Percentiles rank a stretch among this genome's conserved stretches.
These are phyloP conservation scores for Dreissena rostriformis DNA, from an alignment of 1,140 invertebrate species.

Conservation along the genomic window DNA sequence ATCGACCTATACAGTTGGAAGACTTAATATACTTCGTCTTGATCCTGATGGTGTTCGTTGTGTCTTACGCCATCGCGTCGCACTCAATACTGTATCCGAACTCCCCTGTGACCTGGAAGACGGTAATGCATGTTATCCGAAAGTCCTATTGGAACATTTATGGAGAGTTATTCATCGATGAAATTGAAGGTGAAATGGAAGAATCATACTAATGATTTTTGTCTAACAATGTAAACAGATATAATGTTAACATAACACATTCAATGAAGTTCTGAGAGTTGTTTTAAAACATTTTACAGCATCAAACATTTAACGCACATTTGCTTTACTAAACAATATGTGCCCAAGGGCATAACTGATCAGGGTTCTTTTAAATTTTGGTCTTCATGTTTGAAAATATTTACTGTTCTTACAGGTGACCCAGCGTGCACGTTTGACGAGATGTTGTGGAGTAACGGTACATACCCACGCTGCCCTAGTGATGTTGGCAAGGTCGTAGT, in stretches of 20 bases:
- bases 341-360: not conserved
- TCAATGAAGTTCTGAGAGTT: not conserved
- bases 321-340: not conserved
- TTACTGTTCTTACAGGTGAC: too few relatives aligned
- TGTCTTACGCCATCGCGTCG: slow-evolving; percentile 81
- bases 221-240: too few relatives aligned
- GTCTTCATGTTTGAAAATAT: not conserved
- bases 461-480: too few relatives aligned
- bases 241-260: not conserved
- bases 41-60: slow-evolving; percentile 82
- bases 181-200: slow-evolving; percentile 77
- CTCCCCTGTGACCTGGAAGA: slow-evolving; percentile 65
- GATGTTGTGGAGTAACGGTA: too few relatives aligned
- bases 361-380: not conserved
- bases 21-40: slow-evolving; percentile 82
- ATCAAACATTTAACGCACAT: not conserved
- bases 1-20: slow-evolving; percentile 75
- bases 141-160: slow-evolving; percentile 82
- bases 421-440: too few relatives aligned
- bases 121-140: slow-evolving; percentile 77
- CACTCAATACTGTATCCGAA: slow-evolving; percentile 82
- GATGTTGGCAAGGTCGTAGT: too few relatives aligned
- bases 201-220: not conserved
- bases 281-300: not conserved
- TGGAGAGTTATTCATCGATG: slow-evolving; percentile 81